Percentiles rank a stretch among this genome's conserved stretches.
phyloP scores from a whole-genome alignment of 2,113 vertebrate species.

The Phyllopteryx taeniolatus region DNA sequence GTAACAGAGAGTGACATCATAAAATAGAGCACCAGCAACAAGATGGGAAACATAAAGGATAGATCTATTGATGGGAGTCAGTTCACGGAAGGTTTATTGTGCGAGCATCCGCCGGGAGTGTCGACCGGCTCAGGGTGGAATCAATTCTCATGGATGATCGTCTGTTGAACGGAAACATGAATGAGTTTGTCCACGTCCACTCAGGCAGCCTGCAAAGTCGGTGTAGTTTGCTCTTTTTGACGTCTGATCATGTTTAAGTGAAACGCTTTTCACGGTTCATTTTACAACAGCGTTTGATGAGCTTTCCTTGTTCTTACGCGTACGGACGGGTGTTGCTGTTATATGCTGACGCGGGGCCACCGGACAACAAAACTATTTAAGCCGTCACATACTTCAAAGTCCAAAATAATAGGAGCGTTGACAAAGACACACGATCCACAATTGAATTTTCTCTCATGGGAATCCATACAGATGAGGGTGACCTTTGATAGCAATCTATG shows the following conservation, averaged over 20 bases:
- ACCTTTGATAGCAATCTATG: constrained; percentile 51
- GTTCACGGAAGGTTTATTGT: constrained; percentile 53
- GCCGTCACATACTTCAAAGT: constrained; percentile 3
- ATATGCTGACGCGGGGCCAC: neutral
- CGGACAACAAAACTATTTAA: neutral
- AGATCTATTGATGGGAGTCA: constrained; percentile 62
- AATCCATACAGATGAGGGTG: constrained; percentile 53
- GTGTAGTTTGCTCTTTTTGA: neutral
- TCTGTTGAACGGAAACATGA: constrained; percentile 23
- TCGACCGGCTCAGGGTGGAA: constrained; percentile 35
- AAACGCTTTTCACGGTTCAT: too few species aligned
- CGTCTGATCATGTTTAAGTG: neutral
- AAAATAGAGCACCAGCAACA: constrained; percentile 65
- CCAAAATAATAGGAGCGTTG: neutral
- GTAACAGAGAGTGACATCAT: constrained; percentile 64
- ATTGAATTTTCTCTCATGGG: constrained; percentile 36
- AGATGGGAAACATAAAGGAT: constrained; percentile 68
- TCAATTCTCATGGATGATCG: constrained; percentile 24
- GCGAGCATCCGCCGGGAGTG: constrained; percentile 35
- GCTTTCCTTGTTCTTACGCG: too few species aligned
- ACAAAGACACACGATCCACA: constrained; percentile 11
- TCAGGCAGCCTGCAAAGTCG: constrained; percentile 13
- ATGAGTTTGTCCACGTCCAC: constrained; percentile 21
- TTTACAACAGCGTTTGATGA: too few species aligned
- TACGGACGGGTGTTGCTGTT: too few species aligned